These are phyloP conservation scores for Cryptotermes secundus DNA, from an alignment of 1,140 invertebrate genomes.

Conservation along the genomic window DNA sequence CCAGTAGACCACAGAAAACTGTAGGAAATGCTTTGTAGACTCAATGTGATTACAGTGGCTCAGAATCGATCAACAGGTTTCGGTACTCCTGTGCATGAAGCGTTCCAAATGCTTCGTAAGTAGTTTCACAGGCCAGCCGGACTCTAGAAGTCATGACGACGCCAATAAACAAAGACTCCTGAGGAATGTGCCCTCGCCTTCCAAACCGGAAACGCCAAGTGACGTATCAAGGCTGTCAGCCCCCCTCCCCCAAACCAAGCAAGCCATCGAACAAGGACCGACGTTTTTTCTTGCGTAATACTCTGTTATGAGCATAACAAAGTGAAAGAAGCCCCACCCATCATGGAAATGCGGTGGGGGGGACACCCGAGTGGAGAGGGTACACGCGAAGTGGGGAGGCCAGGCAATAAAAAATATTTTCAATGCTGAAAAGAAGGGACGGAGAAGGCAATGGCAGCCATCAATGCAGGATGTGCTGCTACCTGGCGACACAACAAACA, in stretches of 20 bases:
- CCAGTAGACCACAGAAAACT: no score
- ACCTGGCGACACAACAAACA: not conserved
- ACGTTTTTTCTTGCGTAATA: not conserved
- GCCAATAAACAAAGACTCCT: conserved; percentile 16
- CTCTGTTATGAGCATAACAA: conserved; percentile 4
- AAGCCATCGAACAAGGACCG: not conserved
- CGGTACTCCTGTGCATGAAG: no score
- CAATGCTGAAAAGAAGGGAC: not conserved
- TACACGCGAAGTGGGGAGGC: not conserved
- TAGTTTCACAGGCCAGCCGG: not conserved
- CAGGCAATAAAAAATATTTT: conserved; percentile 1
- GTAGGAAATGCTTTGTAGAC: no score
- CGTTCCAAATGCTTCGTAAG: not conserved
- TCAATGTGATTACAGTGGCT: no score
- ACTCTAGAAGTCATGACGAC: not conserved
- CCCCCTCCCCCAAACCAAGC: not conserved
- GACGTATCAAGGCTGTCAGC: conserved; percentile 1
- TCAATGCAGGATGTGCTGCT: not conserved
- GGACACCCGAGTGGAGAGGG: not conserved
- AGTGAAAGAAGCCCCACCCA: conserved; percentile 8
- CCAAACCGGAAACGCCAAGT: conserved; percentile 14
- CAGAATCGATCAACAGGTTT: no score
- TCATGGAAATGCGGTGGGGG: not conserved
- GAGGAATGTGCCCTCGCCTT: conserved; percentile 12
- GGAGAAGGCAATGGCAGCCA: not conserved